phyloP scores from a whole-genome alignment of 2,888 invertebrate species.

The Seira musarum region DNA sequence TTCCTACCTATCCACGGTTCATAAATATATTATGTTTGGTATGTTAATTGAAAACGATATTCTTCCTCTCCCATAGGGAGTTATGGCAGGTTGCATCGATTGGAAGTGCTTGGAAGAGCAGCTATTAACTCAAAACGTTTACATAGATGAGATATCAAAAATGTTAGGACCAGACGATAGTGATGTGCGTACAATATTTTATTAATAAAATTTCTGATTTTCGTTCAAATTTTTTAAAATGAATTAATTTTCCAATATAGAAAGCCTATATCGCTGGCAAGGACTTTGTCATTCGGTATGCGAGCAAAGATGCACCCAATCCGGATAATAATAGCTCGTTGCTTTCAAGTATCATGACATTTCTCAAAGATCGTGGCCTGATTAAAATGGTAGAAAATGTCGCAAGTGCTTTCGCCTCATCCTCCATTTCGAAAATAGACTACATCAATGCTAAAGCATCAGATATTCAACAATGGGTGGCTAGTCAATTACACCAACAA shows the following conservation, averaged over 20 bases:
- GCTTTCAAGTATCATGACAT: constrained; percentile 31
- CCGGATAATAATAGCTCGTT: constrained; percentile 16
- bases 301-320: constrained; percentile 8
- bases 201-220: not conserved
- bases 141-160: constrained; percentile 88
- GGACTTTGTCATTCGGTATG: constrained; percentile 54
- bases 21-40: not conserved
- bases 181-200: constrained; percentile 25
- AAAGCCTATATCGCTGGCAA: constrained; percentile 61
- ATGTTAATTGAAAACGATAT: no score
- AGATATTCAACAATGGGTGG: constrained; percentile 40
- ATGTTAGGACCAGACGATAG: constrained; percentile 76
- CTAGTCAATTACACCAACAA: not conserved
- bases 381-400: constrained; percentile 50
- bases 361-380: constrained; percentile 48
- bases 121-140: constrained; percentile 85
- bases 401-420: constrained; percentile 13
- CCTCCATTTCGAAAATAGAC: constrained; percentile 29
- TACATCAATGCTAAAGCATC: constrained; percentile 23
- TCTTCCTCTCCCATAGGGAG: constrained; percentile 78
- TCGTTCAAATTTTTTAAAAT: not conserved
- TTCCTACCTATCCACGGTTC: not conserved
- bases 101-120: constrained; percentile 94
- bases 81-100: constrained; percentile 94
- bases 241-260: constrained; percentile 28